phyloP scores from a whole-genome alignment of 1,140 invertebrate genomes.

The Saccostrea glomerata region DNA sequence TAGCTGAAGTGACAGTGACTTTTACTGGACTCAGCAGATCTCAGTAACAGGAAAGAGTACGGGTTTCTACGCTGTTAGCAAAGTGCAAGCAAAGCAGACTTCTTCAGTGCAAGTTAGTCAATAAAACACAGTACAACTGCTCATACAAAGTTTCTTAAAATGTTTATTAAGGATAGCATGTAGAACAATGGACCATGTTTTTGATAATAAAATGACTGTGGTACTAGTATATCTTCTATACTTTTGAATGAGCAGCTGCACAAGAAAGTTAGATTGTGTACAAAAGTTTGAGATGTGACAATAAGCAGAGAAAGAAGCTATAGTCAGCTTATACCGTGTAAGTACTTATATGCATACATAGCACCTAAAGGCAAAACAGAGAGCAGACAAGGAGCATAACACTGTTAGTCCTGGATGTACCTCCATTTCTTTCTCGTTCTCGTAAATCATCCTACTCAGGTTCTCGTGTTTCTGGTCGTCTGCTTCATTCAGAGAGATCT shows the following conservation, averaged over 20 bases:
- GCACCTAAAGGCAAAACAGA: no score
- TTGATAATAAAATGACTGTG: no score
- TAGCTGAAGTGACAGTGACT: constrained; percentile 36
- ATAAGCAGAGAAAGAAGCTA: no score
- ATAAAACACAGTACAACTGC: not conserved
- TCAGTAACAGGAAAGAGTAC: not conserved
- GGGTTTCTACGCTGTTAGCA: constrained; percentile 18
- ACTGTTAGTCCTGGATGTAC: constrained; percentile 43
- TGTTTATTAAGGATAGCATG: not conserved
- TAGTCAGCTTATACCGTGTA: no score
- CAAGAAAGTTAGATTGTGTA: no score
- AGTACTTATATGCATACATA: no score
- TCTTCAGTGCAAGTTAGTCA: not conserved
- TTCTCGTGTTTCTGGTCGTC: constrained; percentile 70
- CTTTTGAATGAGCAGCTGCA: no score
- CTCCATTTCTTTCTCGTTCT: constrained; percentile 67
- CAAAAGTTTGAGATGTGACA: no score
- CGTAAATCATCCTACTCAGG: constrained; percentile 69
- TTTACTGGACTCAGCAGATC: not conserved
- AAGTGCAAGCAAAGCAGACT: not conserved
- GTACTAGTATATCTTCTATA: no score
- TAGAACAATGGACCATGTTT: not conserved
- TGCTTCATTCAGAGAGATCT: constrained; percentile 72
- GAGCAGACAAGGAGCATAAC: no score
- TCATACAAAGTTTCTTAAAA: not conserved